Evolutionary conservation across 2,113 vertebrate genomes (phyloP).

Genomic region (Cottus gobio): DNA sequence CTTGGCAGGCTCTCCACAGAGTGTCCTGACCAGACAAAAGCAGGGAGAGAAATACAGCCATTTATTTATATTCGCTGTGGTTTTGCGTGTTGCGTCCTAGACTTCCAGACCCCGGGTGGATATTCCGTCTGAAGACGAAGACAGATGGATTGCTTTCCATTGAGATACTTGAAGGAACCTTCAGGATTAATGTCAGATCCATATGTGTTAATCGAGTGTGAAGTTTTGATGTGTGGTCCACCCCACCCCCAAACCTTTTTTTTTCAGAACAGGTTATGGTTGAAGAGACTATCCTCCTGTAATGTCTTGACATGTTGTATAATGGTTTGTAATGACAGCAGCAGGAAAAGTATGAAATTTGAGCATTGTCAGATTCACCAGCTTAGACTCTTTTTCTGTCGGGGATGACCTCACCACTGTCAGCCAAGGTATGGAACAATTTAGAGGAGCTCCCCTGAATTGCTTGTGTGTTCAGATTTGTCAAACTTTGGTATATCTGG

Average conservation of each 20-base stretch:
- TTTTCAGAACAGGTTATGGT: slow-evolving; percentile 52
- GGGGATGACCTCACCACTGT: slow-evolving; percentile 78
- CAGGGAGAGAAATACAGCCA: slow-evolving; percentile 79
- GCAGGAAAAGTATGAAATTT: slow-evolving; percentile 61
- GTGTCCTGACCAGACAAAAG: slow-evolving; percentile 83
- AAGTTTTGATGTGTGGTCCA: slow-evolving; percentile 69
- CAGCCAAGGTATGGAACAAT: slow-evolving; percentile 82
- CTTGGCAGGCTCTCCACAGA: slow-evolving; percentile 75
- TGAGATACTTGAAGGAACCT: slow-evolving; percentile 69
- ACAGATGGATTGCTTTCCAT: slow-evolving; percentile 79
- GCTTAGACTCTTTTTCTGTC: slow-evolving; percentile 30
- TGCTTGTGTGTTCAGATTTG: slow-evolving; percentile 72
- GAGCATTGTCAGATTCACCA: slow-evolving; percentile 56
- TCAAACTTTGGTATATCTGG: slow-evolving; percentile 72
- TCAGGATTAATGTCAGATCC: slow-evolving; percentile 79
- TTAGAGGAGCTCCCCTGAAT: slow-evolving; percentile 71
- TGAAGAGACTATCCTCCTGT: slow-evolving; percentile 44
- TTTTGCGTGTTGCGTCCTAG: slow-evolving; percentile 83
- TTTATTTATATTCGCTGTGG: slow-evolving; percentile 84
- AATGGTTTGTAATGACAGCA: slow-evolving; percentile 61
- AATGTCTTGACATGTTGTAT: slow-evolving; percentile 36
- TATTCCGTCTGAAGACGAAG: slow-evolving; percentile 78
- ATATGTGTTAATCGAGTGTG: slow-evolving; percentile 77
- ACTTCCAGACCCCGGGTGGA: slow-evolving; percentile 84
- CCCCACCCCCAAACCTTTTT: slow-evolving; percentile 8